Evolutionary conservation across 2,797 vertebrate genomes (phyloP), one percentile per base, ranked within the genome.

Genomic region (Lindbergichthys nudifrons): DNA sequence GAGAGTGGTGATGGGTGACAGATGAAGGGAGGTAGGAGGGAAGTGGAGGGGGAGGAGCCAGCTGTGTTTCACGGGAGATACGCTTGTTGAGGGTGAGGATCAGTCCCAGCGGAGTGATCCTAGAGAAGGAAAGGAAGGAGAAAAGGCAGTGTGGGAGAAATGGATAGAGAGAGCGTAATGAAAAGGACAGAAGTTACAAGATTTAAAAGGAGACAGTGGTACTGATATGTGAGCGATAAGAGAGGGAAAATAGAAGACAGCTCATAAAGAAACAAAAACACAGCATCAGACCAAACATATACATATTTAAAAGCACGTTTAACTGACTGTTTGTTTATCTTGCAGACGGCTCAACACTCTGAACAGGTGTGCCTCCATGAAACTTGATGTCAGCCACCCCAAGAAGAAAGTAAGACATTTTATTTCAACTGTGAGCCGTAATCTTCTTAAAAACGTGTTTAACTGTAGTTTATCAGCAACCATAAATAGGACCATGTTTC

Each of bases 291-390:
- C 21, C 18, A 48, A 69, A 30, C 13, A 3, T 7, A 43, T 65
- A 42, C 42, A 52, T 36, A 21, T 9, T 12, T 39, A 30, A 5
- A 60, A 60, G 2, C 47, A 14, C 4, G 14, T 65, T 42, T 63
- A 14, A 53, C 7, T 68, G 12, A 66, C 76, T 94, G 32, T 77
- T 82, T 80, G 45, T 67, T 64, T 70, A 14, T 74, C 83, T 95
- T 95, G 62, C 92, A 99, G 98, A 89, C 96, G 98, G 73, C 94
- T 99, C 73, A 96, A 97, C 89, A 98, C 98, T 57, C 92, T 99
- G 90, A 99, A 99, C 94, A 99, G 97, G 95, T 98, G 97, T 87
- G 96, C 96, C 94, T 97, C 98, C 92, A 97, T 99, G 98, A 99
- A 98, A 96, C 96, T 99, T 91, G 98, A 99, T 89, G 95, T 99